Base-by-base conservation (phyloP, 2,888 invertebrate species). In the Drosophila niveifrons region DNA sequence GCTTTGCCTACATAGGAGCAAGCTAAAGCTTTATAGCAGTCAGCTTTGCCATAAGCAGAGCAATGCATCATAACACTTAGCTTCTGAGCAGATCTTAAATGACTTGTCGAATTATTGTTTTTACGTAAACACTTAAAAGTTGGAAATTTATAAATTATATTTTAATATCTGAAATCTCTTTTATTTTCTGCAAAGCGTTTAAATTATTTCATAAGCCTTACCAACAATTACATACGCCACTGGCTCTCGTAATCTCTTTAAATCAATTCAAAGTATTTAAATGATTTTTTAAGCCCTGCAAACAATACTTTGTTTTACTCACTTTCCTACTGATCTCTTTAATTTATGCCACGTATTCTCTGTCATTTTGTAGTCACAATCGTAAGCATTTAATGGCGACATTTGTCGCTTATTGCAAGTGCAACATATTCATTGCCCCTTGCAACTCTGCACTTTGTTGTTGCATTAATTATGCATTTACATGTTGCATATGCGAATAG, bases 401-500 rank as follows among this genome's bases (percentile, higher is more conserved):
- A 76, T 76, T 76, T 76, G 76, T 66, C 69, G 75, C 72, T 76
- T 56, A 64, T 56, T 62, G 65, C 58, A 61, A 57, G 55, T 67
- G 43, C 57, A 58, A 52, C 58, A 72, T 75, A 72, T 72, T 72
- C 76, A 75, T 64, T 66, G 66, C 23, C n/a, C 28, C 36, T 11
- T 39, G 9, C 23, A 46, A 1, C 23, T 7, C 44, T 23, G 15
- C 17, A 10, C 17, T 18, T 3, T 7, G 36, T 41, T 39, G 47
- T 48, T 71, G 71, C 68, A 75, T 75, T 75, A 71, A 78, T 78
- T 78, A 78, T 74, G 74, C 74, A 71, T 74, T 77, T 78, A 71
- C 78, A 78, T 74, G 76, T 76, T 76, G 75, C 75, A 76, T 76
- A 68, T 72, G 62, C 68, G 76, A 51, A 75, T 76, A 66, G 68